phyloP scores from a whole-genome alignment of 2,113 vertebrate species.

The Hystrix cristata region DNA sequence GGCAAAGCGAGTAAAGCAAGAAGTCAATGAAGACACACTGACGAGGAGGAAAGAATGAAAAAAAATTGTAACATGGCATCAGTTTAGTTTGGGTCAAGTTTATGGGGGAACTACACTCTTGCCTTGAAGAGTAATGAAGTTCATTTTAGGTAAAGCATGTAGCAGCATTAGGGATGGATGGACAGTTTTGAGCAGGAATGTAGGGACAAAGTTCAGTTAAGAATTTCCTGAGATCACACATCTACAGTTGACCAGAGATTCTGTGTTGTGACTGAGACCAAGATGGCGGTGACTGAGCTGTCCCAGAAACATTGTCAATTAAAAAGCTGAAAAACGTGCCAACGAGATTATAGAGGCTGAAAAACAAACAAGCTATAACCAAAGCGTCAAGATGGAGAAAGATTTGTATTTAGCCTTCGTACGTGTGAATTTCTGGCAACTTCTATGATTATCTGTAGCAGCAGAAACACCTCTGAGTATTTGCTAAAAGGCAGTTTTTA shows the following conservation, averaged over 20 bases:
- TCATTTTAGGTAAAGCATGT: neutral
- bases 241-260: neutral
- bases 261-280: neutral
- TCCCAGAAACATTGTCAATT: neutral
- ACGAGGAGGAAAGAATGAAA: neutral
- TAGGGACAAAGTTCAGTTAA: neutral
- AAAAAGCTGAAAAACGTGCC: constrained; percentile 6
- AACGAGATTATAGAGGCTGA: neutral
- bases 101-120: neutral
- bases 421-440: constrained; percentile 74
- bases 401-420: constrained; percentile 47
- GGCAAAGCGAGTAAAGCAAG: neutral
- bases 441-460: constrained; percentile 70
- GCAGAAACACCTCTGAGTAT: constrained; percentile 71
- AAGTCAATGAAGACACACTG: neutral
- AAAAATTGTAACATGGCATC: neutral
- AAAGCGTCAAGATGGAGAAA: constrained; percentile 10
- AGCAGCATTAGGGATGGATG: neutral
- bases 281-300: neutral
- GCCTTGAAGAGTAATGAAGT: neutral
- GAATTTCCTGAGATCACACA: constrained; percentile 43
- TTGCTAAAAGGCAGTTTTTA: constrained; percentile 60
- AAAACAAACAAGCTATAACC: constrained; percentile 26
- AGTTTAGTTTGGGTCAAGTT: neutral
- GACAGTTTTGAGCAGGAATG: neutral